Evolutionary conservation across 2,113 vertebrate species (phyloP).

Genomic region (human): GRCh38 chr2:2212001-2212500

Average conservation of each 20-base stretch:
- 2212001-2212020: fast-evolving
- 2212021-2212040: fast-evolving
- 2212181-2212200: not conserved
- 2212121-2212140: not conserved
- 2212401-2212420: not conserved
- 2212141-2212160: not conserved
- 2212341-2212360: not conserved
- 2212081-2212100: fast-evolving
- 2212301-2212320: not conserved
- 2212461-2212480: not conserved
- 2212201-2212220: not conserved
- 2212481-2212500: not conserved
- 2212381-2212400: not conserved
- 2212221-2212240: not conserved
- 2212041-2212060: fast-evolving
- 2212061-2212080: fast-evolving
- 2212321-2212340: too few species aligned
- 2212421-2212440: not conserved
- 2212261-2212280: not conserved
- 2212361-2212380: not conserved
- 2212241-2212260: not conserved
- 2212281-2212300: not conserved
- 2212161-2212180: not conserved
- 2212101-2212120: too few species aligned
- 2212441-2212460: not conserved